Evolutionary conservation across 2,888 invertebrate species (phyloP).

Genomic region (Pollenia griseotomentosa): DNA sequence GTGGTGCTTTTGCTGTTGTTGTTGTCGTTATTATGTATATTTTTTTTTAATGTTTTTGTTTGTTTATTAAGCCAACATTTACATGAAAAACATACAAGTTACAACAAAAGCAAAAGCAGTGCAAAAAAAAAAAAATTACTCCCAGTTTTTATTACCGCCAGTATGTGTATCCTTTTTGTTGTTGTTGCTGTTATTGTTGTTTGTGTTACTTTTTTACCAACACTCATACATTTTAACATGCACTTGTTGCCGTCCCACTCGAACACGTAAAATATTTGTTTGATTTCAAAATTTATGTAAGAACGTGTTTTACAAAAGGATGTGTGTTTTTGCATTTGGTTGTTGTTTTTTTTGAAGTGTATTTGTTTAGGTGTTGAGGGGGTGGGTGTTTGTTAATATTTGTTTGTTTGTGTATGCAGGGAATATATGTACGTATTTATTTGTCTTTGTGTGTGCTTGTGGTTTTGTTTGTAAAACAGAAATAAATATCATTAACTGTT

Average conservation of each 20-base stretch:
- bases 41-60: slow-evolving; percentile 42
- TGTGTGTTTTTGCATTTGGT: slow-evolving; percentile 32
- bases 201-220: neutral
- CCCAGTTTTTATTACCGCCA: slow-evolving; percentile 21
- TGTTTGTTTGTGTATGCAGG: neutral
- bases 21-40: neutral
- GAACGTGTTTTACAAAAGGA: slow-evolving; percentile 33
- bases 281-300: slow-evolving; percentile 24
- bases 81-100: slow-evolving; percentile 29
- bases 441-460: slow-evolving; percentile 10
- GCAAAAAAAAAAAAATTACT: slow-evolving; percentile 27
- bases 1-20: neutral
- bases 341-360: slow-evolving; percentile 10
- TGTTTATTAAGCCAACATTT: slow-evolving; percentile 53
- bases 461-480: slow-evolving; percentile 39
- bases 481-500: slow-evolving; percentile 75
- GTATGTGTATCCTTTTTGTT: slow-evolving; percentile 8
- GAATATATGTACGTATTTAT: slow-evolving; percentile 11
- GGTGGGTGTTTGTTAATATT: neutral
- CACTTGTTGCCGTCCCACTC: neutral
- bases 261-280: slow-evolving; percentile 52
- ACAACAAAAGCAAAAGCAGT: slow-evolving; percentile 2
- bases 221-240: slow-evolving; percentile 1
- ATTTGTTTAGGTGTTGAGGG: slow-evolving; percentile 31
- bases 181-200: slow-evolving; percentile 2